These are phyloP conservation scores for Capreolus pygargus DNA, from an alignment of 2,113 vertebrate species.

Conservation along the genomic window DNA sequence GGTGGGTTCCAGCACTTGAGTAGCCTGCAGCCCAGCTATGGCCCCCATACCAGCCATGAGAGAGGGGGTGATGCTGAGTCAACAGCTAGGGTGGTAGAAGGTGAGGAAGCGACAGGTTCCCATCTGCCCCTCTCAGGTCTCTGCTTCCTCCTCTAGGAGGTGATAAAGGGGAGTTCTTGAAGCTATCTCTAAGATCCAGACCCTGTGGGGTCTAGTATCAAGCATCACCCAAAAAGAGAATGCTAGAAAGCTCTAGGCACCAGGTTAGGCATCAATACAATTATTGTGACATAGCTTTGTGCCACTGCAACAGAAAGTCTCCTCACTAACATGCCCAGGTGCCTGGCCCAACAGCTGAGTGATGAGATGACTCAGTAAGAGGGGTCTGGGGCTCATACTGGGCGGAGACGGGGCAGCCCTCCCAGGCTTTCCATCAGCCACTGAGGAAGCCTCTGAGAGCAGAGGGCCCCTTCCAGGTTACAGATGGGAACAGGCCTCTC, in stretches of 20 bases:
- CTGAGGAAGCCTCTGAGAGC: background rate
- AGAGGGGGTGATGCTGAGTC: background rate
- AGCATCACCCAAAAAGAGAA: background rate
- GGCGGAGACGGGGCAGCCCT: rapidly evolving
- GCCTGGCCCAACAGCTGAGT: no score
- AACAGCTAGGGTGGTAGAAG: background rate
- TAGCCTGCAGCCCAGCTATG: background rate
- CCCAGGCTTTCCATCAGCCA: background rate
- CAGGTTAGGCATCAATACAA: background rate
- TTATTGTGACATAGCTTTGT: background rate
- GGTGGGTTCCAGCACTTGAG: background rate
- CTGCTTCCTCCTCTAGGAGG: background rate
- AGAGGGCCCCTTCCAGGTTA: background rate
- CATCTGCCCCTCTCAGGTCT: background rate
- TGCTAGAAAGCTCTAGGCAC: background rate
- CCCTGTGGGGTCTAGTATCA: background rate
- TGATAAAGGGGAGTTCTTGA: background rate
- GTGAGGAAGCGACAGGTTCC: background rate
- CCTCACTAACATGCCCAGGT: background rate
- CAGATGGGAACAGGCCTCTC: background rate
- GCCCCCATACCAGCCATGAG: background rate
- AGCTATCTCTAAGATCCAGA: background rate
- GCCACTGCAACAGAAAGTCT: background rate
- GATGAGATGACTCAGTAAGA: background rate
- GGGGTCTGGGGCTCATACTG: rapidly evolving